phyloP scores from a whole-genome alignment of 2,797 vertebrate genomes.

The Pyrocephalus nanus region DNA sequence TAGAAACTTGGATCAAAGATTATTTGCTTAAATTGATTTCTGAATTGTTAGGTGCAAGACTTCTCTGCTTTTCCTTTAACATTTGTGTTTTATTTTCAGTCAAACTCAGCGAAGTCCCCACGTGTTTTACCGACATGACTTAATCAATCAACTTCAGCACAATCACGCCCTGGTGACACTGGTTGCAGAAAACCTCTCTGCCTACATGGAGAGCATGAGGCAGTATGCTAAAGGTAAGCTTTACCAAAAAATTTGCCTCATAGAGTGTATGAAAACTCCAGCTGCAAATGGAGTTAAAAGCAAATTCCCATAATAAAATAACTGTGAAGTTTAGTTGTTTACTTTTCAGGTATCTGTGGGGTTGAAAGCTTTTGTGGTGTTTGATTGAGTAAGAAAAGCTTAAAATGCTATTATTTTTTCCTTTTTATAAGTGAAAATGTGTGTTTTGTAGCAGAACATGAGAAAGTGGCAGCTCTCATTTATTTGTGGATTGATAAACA shows the following conservation, averaged over 20 bases:
- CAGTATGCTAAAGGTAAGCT: constrained; percentile 94
- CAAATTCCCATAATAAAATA: background rate
- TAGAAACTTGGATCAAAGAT: background rate
- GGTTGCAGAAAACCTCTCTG: constrained; percentile 98
- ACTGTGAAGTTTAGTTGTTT: background rate
- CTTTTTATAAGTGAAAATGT: background rate
- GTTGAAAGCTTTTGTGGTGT: background rate
- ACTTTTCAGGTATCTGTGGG: background rate
- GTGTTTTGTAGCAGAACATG: background rate
- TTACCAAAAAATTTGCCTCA: background rate
- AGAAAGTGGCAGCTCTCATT: background rate
- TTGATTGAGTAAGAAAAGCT: background rate
- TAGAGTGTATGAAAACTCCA: background rate
- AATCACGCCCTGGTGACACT: constrained; percentile 98
- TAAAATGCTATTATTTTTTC: background rate
- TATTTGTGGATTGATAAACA: background rate
- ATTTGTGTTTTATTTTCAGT: constrained; percentile 78
- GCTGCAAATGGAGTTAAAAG: background rate
- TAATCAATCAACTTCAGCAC: constrained; percentile 99
- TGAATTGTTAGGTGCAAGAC: background rate
- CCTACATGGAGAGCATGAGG: constrained; percentile 99
- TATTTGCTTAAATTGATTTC: background rate
- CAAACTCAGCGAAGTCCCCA: constrained; percentile 98
- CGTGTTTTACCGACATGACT: constrained; percentile 98
- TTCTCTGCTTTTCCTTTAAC: constrained; percentile 17